phyloP scores from a whole-genome alignment of 1,140 invertebrate genomes.

The Eriocheir sinensis region DNA sequence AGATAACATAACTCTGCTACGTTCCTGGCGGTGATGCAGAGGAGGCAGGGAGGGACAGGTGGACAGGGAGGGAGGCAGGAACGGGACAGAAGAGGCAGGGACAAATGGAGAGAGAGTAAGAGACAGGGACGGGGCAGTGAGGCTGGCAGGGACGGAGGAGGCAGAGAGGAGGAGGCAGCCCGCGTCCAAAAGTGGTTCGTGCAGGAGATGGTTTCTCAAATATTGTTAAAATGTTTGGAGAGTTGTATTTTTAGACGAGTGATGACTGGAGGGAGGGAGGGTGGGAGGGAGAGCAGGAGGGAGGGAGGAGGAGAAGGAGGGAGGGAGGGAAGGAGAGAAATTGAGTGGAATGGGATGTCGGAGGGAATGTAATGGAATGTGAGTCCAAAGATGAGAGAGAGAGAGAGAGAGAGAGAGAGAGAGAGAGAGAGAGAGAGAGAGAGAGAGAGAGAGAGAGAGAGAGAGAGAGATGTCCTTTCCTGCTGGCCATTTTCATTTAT shows the following conservation, averaged over 20 bases:
- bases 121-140: background rate
- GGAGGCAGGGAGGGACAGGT: background rate
- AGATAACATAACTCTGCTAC: too few relatives aligned
- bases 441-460: constrained; percentile 53
- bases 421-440: constrained; percentile 52
- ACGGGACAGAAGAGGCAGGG: background rate
- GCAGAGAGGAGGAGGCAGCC: background rate
- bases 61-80: constrained; percentile 1
- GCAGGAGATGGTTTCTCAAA: background rate
- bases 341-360: background rate
- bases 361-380: background rate
- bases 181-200: background rate
- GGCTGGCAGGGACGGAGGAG: background rate
- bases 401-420: constrained; percentile 52
- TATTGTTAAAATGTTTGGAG: constrained; percentile 16
- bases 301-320: background rate
- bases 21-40: too few relatives aligned
- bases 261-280: background rate
- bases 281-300: background rate
- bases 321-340: background rate
- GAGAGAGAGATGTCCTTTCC: constrained; percentile 23
- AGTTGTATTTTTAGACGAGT: constrained; percentile 16
- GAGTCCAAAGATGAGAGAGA: constrained; percentile 46
- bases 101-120: background rate
- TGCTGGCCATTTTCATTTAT: background rate